phyloP scores from a whole-genome alignment of 2,113 vertebrate genomes.

The Balaenoptera acutorostrata region DNA sequence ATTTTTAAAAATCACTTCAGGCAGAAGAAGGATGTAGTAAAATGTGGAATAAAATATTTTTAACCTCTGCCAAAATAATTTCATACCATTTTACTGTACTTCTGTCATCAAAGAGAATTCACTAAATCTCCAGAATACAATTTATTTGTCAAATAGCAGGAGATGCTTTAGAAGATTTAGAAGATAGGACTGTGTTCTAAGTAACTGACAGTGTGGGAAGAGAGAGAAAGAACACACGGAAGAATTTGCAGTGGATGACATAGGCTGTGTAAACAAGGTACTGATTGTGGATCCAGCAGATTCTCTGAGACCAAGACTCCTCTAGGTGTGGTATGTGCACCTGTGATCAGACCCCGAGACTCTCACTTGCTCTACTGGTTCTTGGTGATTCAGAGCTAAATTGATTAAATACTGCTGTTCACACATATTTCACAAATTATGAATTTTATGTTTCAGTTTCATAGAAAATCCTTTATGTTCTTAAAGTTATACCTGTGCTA shows the following conservation, averaged over 20 bases:
- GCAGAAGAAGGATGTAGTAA: not conserved
- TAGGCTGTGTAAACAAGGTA: not conserved
- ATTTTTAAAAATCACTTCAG: not conserved
- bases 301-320: not conserved
- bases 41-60: not conserved
- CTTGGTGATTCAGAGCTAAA: not conserved
- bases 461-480: not conserved
- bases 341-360: rapidly evolving
- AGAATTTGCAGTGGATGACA: not conserved
- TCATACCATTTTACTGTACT: not conserved
- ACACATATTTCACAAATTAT: not conserved
- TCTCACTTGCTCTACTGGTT: rapidly evolving
- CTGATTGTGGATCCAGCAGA: rapidly evolving
- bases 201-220: not conserved
- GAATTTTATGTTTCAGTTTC: not conserved
- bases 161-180: not conserved
- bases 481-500: not conserved
- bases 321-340: rapidly evolving
- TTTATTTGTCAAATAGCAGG: not conserved
- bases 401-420: not conserved
- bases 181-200: not conserved
- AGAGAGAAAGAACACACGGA: no score
- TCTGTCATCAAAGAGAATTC: not conserved
- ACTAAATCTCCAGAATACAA: not conserved
- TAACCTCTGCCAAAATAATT: not conserved